Conservation (phyloP, 2,797 vertebrate species). For the Lemur catta region DNA sequence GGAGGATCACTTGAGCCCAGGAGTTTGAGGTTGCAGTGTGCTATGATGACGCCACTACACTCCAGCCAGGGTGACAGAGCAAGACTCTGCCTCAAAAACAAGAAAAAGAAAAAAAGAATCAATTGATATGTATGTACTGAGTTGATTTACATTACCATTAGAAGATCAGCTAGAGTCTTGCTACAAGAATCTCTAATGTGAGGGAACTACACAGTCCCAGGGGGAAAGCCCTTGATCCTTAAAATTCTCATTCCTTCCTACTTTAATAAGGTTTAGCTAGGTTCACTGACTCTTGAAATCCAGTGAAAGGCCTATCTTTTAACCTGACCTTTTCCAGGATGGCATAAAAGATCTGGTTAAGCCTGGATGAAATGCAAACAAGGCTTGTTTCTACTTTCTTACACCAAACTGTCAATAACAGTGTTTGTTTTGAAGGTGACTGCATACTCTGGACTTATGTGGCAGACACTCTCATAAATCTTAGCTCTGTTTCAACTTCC, state of each 20-base stretch:
- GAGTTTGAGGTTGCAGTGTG: too few relatives aligned
- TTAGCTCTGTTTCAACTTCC: slow-evolving; percentile 8
- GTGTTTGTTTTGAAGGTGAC: not conserved
- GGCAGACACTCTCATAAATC: slow-evolving; percentile 28
- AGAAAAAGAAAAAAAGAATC: not conserved
- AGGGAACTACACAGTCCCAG: not conserved
- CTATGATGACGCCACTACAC: too few relatives aligned
- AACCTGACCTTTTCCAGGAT: slow-evolving; percentile 22
- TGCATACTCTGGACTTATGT: not conserved
- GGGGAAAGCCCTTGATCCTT: not conserved
- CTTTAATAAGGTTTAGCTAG: slow-evolving; percentile 14
- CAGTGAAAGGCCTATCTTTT: not conserved
- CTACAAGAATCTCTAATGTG: not conserved
- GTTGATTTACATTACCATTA: not conserved
- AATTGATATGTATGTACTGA: not conserved
- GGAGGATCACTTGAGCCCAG: too few relatives aligned
- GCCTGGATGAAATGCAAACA: slow-evolving; percentile 27
- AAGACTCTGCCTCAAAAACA: too few relatives aligned
- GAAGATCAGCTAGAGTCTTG: not conserved
- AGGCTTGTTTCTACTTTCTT: not conserved
- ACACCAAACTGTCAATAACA: not conserved
- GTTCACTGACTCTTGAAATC: slow-evolving; percentile 7
- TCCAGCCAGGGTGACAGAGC: too few relatives aligned
- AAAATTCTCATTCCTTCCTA: not conserved
- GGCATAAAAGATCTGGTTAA: not conserved